Conservation (phyloP, 1,140 invertebrate genomes). For the Drosophila erecta region DNA sequence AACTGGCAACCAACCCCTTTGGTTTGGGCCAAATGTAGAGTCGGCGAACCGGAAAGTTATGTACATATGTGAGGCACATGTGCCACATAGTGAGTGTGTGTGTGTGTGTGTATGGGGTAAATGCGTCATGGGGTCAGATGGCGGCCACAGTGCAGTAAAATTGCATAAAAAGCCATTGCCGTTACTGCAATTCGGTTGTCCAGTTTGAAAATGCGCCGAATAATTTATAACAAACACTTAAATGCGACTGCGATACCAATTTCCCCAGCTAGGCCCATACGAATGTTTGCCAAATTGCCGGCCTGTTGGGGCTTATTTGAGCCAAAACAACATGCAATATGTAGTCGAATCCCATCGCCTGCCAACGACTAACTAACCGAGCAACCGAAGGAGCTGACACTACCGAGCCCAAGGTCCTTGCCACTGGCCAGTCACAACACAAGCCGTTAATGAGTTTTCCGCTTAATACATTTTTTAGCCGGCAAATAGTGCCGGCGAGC, state of each 20-base stretch:
- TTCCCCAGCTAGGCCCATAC: constrained; percentile 28
- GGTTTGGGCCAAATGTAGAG: constrained; percentile 48
- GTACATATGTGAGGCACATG: constrained; percentile 1
- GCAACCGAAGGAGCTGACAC: constrained; percentile 7
- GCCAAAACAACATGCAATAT: constrained; percentile 60
- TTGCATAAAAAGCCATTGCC: constrained; percentile 59
- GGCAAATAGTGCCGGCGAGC: neutral
- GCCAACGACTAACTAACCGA: constrained; percentile 45
- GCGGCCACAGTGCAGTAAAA: constrained; percentile 62
- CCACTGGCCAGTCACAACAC: constrained; percentile 20
- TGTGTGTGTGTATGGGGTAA: neutral
- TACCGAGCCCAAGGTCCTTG: constrained; percentile 36
- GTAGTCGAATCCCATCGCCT: constrained; percentile 40
- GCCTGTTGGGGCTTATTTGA: constrained; percentile 56
- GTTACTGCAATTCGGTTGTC: constrained; percentile 39
- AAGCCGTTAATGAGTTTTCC: constrained; percentile 51
- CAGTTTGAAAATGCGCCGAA: constrained; percentile 53
- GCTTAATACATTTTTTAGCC: constrained; percentile 44
- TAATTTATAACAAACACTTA: constrained; percentile 72
- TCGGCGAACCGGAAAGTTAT: constrained; percentile 67
- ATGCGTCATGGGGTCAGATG: constrained; percentile 61
- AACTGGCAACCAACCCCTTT: constrained; percentile 23
- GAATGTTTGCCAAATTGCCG: constrained; percentile 71
- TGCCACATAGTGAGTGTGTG: constrained; percentile 1
- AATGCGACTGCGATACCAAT: constrained; percentile 58